A percentile compares a stretch with the other conserved stretches of the same genome.
phyloP scores from a whole-genome alignment of 2,888 invertebrate species.

The Leptopilina drosophilae region DNA sequence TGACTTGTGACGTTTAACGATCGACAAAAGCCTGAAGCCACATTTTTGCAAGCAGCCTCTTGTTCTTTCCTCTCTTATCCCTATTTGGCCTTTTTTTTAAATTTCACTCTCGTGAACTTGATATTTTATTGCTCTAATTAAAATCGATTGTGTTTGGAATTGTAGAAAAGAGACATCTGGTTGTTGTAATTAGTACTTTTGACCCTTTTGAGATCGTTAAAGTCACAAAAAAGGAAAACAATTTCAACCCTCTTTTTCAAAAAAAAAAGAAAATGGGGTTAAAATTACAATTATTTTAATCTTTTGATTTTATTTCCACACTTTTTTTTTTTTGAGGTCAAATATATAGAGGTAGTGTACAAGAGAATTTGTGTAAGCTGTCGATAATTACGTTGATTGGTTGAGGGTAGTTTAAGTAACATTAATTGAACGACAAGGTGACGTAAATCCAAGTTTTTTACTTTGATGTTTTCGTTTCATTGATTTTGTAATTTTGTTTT shows the following conservation, averaged over 20 bases:
- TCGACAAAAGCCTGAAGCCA: constrained; percentile 41
- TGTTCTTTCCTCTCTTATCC: constrained; percentile 15
- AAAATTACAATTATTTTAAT: too few relatives aligned
- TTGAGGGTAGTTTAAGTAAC: too few relatives aligned
- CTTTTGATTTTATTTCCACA: too few relatives aligned
- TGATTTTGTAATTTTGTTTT: too few relatives aligned
- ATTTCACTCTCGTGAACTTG: constrained; percentile 31
- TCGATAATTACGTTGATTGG: too few relatives aligned
- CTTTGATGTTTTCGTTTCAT: too few relatives aligned
- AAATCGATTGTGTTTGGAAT: constrained; percentile 9
- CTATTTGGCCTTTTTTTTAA: constrained; percentile 10
- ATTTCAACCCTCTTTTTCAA: not conserved
- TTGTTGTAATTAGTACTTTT: not conserved
- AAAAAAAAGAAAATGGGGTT: too few relatives aligned
- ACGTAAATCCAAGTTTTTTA: too few relatives aligned
- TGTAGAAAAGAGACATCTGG: constrained; percentile 24
- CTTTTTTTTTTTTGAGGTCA: too few relatives aligned
- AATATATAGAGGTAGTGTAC: too few relatives aligned
- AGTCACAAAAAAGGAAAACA: not conserved
- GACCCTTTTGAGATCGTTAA: not conserved
- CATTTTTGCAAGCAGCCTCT: constrained; percentile 24
- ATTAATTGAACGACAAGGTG: too few relatives aligned
- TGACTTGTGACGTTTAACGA: constrained; percentile 37
- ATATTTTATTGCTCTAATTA: constrained; percentile 16
- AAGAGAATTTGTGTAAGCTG: too few relatives aligned